Evolutionary conservation across 2,797 vertebrate species (phyloP).

Genomic region (Myotis myotis): DNA sequence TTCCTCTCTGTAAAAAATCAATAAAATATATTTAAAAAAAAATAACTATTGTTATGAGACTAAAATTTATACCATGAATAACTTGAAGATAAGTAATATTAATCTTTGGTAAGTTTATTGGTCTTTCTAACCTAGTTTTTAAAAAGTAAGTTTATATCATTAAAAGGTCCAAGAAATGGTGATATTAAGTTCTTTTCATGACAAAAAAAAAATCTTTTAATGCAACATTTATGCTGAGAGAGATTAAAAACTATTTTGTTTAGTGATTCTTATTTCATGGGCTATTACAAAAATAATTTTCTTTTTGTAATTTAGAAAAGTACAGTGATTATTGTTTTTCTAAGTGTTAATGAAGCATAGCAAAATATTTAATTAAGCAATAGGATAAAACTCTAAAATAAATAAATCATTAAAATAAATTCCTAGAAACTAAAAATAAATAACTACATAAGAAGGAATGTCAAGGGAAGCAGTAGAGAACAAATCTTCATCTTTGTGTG

Average conservation of each 20-base stretch:
- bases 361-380: slow-evolving; percentile 17
- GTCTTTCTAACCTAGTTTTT: not conserved
- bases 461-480: not conserved
- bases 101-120: not conserved
- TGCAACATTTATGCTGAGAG: not conserved
- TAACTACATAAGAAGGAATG: not conserved
- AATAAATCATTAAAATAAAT: not conserved
- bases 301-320: not conserved
- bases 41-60: not conserved
- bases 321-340: not conserved
- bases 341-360: not conserved
- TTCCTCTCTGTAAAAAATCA: too few relatives aligned
- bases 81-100: not conserved
- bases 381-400: not conserved
- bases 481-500: not conserved
- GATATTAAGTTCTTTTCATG: not conserved
- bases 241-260: not conserved
- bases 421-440: not conserved
- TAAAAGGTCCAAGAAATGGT: not conserved
- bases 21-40: too few relatives aligned
- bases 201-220: not conserved
- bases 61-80: not conserved
- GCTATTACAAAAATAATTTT: not conserved
- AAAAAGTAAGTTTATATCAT: not conserved
- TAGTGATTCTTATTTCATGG: not conserved